Evolutionary conservation across 2,113 vertebrate genomes (phyloP), one percentile per base, ranked within the genome.

Genomic region (Hucho hucho): DNA sequence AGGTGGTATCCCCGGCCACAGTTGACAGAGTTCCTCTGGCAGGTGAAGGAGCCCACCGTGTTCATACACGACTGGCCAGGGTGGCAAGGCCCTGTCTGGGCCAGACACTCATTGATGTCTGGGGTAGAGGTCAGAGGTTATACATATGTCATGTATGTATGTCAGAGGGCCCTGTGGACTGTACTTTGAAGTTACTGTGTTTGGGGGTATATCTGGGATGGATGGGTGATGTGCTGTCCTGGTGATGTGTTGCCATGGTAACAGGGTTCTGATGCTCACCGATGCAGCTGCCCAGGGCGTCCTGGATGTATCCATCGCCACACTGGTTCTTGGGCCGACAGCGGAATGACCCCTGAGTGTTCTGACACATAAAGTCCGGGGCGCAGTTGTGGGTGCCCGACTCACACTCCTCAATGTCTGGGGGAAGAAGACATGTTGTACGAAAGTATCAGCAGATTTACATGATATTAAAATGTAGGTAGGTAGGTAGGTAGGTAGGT

Each of bases 71-170:
- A 80, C 81, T 97, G 96, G 2, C 97, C 96, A 4, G 87, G 26
- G 2, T 89, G 91, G 87, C 98, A 99, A 0, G 96, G 93, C 6
- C 86, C 81, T 2, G 83, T 92, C 82, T 91, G 81, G 56, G 90
- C 95, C 3, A 97, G 64, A 74, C 98, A 99, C 79, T 99, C 98
- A 0, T 99, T 97, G 83, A 99, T 98, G 88, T 99, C 98, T 99
- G 53, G n/a, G 18, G 20, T 61, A 63, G 2, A 71, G 64, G 13
- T 64, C 32, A 74, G 78, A 66, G 70, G 61, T 32, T 24, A 65
- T 1, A 70, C 18, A 65, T 14, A 53, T 16, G 16, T 53, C 14
- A 53, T 16, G 32, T 43, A 43, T 43, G 37, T 43, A 43, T 43
- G 37, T 43, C 37, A 9, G 37, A 43, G 37, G 37, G 9, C 37